These are phyloP conservation scores for Trichogramma pretiosum DNA, from an alignment of 1,140 invertebrate species.

Conservation along the genomic window DNA sequence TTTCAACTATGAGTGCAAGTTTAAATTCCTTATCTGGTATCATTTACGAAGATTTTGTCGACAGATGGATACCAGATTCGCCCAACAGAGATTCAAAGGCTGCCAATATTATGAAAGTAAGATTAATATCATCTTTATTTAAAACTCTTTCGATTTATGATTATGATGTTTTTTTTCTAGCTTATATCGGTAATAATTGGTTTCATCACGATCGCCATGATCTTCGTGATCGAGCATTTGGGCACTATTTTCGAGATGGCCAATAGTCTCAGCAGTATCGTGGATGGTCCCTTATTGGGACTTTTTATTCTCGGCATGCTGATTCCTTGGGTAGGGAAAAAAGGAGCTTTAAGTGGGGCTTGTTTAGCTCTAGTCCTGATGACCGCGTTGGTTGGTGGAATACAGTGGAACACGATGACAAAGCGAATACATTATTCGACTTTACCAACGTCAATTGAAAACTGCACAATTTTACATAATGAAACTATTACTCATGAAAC, in stretches of 20 bases:
- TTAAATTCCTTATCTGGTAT: slow-evolving; percentile 51
- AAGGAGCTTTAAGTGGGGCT: slow-evolving; percentile 49
- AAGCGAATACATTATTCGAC: slow-evolving; percentile 26
- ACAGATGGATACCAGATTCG: slow-evolving; percentile 29
- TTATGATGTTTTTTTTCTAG: slow-evolving; percentile 17
- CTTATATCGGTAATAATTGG: slow-evolving; percentile 40
- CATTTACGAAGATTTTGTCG: slow-evolving; percentile 50
- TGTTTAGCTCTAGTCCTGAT: slow-evolving; percentile 42
- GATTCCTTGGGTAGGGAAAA: slow-evolving; percentile 42
- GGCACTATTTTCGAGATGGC: slow-evolving; percentile 41
- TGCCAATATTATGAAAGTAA: slow-evolving; percentile 36
- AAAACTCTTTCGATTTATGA: no score
- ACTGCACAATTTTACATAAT: slow-evolving; percentile 28
- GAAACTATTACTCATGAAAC: slow-evolving; percentile 15
- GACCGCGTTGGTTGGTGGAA: slow-evolving; percentile 47
- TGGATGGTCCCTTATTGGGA: slow-evolving; percentile 46
- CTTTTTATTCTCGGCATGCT: slow-evolving; percentile 49
- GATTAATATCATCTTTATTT: neutral
- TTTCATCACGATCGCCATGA: slow-evolving; percentile 42
- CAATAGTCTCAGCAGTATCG: slow-evolving; percentile 42
- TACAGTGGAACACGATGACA: slow-evolving; percentile 41
- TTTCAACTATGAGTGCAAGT: slow-evolving; percentile 44
- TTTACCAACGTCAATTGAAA: slow-evolving; percentile 35
- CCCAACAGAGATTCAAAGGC: slow-evolving; percentile 29
- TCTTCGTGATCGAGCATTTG: slow-evolving; percentile 42